Evolutionary conservation across 2,797 vertebrate genomes (phyloP), one percentile per base, ranked within the genome.

Genomic region (Adelosebastes latens): DNA sequence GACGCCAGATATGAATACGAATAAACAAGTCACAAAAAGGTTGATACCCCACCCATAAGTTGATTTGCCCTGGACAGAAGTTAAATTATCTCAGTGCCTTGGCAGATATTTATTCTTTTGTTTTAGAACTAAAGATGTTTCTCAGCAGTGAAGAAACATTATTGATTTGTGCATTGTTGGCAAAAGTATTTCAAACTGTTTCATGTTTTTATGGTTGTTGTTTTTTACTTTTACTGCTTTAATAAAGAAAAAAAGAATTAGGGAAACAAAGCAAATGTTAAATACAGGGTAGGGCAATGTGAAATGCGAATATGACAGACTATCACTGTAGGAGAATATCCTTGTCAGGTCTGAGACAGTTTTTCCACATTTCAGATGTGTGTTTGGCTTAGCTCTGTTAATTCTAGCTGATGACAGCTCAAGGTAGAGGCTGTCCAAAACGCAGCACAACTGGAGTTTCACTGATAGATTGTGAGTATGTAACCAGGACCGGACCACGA

Each of bases 321-420:
- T 46, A 8, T 56, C 24, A 53, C 70, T 20, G 65, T 32, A 46
- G 56, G 72, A 82, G 29, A 81, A 66, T 55, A 74, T 75, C 72
- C 53, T 29, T 71, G 74, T 73, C 67, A 80, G 61, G 74, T 73
- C 69, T 75, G 79, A 81, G 53, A 72, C 65, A 2, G 8, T 77
- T 78, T 87, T 85, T 83, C 81, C 83, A 81, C 66, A 61, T 85
- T 77, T 64, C 71, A 76, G 60, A 59, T 79, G 73, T 81, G 65
- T 87, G 65, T 88, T 86, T 87, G 74, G 60, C 63, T 58, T 61
- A 58, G 63, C 63, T 64, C 63, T 80, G 53, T 83, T 85, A 58
- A 81, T 81, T 87, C 36, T 42, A 66, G 65, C 64, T 77, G 85
- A 83, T 88, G 84, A 87, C 81, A 86, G 77, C 83, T 84, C 46